Evolutionary conservation across 2,797 vertebrate species (phyloP).

Genomic region (Ctenopoma kingsleyae): DNA sequence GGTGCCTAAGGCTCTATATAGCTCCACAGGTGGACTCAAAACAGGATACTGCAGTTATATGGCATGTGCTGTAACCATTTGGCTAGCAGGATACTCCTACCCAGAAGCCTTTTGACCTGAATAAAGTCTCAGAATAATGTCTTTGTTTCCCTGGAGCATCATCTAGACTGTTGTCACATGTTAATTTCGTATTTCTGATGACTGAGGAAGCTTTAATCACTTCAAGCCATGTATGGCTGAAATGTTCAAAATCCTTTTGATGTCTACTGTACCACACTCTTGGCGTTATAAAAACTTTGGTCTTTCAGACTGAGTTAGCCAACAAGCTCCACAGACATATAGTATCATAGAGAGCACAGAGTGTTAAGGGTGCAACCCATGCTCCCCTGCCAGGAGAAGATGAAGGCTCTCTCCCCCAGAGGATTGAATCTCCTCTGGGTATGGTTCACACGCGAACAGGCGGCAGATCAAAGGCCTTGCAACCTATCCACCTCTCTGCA

Average conservation of each 20-base stretch:
- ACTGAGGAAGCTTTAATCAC: constrained; percentile 2
- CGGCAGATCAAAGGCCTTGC: constrained; percentile 65
- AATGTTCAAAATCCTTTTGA: constrained; percentile 3
- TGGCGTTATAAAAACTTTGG: constrained; percentile 16
- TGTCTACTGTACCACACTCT: constrained; percentile 7
- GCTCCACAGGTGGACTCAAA: too few relatives aligned
- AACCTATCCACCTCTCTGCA: constrained; percentile 40
- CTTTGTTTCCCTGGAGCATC: too few relatives aligned
- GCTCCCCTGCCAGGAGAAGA: constrained; percentile 57
- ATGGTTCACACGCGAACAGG: constrained; percentile 55
- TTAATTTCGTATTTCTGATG: not conserved
- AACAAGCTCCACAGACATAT: constrained; percentile 15
- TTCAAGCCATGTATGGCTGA: not conserved
- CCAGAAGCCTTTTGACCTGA: not conserved
- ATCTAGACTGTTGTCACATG: not conserved
- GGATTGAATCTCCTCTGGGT: constrained; percentile 58
- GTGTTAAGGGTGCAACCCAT: constrained; percentile 26
- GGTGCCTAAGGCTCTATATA: not conserved
- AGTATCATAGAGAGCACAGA: constrained; percentile 22
- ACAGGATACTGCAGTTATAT: too few relatives aligned
- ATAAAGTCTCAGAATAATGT: not conserved
- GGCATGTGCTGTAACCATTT: too few relatives aligned
- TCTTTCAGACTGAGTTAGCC: constrained; percentile 8
- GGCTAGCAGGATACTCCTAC: too few relatives aligned
- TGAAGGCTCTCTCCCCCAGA: constrained; percentile 59